Base-by-base conservation (phyloP, 1,140 invertebrate genomes). In the Scaptomyza montana region DNA sequence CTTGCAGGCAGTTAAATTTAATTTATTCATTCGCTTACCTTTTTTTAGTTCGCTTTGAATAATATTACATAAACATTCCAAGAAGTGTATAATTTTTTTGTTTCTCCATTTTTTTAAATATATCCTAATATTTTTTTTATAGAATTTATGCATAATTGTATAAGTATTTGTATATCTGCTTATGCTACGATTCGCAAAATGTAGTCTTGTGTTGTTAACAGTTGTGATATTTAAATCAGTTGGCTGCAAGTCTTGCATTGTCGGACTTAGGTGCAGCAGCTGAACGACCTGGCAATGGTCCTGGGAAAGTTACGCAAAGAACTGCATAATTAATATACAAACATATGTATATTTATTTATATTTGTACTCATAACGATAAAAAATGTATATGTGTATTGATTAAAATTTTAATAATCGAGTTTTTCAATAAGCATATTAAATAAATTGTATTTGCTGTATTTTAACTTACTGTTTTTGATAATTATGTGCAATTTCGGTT, bases 201-300 rank as follows among this genome's bases (percentile, higher is more conserved):
- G 77, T 77, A 80, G 77, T 85, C 80, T 78, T 68, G 74, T 85
- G 71, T 84, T 78, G 66, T 81, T 73, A 86, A 81, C 82, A 87
- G 82, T 86, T 86, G 81, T 86, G 81, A 86, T 86, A 86, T 86
- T 82, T 81, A 49, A 78, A 53, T 55, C 71, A 56, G 66, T 63
- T 55, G 70, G 65, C 73, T 68, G 43, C 54, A 25, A 25, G 21
- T 25, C 21, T 2, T 25, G 13, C 10, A 12, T 16, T 16, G 30
- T 46, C 25, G 43, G 25, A 33, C 28, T 61, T 61, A 45, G 12
- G 9, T 53, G 5, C 49, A 57, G 43, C 50, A 41, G 19, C 53
- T 46, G 68, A 53, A 25, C 30, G 68, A 51, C 25, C 30, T 47
- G 41, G 45, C 45, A 28, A 43, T 45, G 49, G 39, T 16, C 43